Conservation (phyloP, 2,888 invertebrate species). For the Andrena praecox region DNA sequence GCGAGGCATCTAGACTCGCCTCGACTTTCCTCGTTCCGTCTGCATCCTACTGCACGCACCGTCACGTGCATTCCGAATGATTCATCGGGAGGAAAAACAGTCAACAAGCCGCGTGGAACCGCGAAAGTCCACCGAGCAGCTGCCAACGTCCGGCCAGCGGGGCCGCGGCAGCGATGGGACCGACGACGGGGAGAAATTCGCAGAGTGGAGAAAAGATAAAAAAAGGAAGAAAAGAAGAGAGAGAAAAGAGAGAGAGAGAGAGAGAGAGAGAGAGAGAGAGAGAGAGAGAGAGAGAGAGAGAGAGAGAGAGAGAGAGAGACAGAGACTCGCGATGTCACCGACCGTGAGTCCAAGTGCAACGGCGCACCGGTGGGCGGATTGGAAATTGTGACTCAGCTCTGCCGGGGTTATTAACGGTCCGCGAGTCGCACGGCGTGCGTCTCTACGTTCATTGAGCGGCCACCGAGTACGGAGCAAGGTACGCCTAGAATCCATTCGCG, state of each 20-base stretch:
- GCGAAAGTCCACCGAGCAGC: too few relatives aligned
- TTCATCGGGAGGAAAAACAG: neutral
- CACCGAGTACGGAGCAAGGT: neutral
- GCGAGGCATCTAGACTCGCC: neutral
- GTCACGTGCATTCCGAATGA: neutral
- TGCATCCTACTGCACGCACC: neutral
- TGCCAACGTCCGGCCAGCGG: too few relatives aligned
- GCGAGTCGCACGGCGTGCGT: neutral
- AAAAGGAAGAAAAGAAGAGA: too few relatives aligned
- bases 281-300: neutral
- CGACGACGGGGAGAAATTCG: too few relatives aligned
- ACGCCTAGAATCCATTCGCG: neutral
- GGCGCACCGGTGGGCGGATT: constrained; percentile 66
- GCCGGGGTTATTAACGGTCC: constrained; percentile 55
- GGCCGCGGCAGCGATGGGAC: too few relatives aligned
- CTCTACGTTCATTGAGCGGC: constrained; percentile 56
- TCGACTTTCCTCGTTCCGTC: neutral
- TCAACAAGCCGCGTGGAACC: too few relatives aligned
- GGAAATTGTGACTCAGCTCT: constrained; percentile 73
- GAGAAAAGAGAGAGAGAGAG: neutral
- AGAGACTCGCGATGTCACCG: constrained; percentile 17
- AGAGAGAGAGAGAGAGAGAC: neutral
- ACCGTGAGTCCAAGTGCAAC: constrained; percentile 46
- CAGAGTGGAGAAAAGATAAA: too few relatives aligned
- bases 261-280: neutral